A percentile compares a stretch with the other conserved stretches of the same genome.
Conservation (phyloP, 1,140 invertebrate genomes). For the Triops cancriformis region DNA sequence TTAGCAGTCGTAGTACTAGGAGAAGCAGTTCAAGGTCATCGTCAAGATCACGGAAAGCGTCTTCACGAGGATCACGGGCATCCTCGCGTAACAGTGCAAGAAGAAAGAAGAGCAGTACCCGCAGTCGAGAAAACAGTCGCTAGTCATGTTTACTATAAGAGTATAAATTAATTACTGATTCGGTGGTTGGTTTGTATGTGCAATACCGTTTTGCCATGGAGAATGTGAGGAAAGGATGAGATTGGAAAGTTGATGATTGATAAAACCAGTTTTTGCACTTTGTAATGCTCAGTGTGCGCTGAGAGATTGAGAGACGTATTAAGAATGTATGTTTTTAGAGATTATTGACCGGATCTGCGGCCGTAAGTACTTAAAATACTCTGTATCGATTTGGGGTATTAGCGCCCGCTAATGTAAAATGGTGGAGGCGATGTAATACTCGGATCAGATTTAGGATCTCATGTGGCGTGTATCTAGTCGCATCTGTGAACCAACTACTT, state of each 20-base stretch:
- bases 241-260: neutral
- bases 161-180: neutral
- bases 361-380: conserved; percentile 3
- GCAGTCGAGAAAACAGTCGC: neutral
- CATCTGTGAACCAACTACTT: neutral
- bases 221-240: neutral
- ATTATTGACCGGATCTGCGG: neutral
- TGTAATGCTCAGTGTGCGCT: neutral
- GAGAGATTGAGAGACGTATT: neutral
- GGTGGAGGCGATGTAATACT: neutral
- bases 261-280: neutral
- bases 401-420: neutral
- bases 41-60: neutral
- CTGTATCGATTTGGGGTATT: neutral
- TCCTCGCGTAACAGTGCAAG: neutral
- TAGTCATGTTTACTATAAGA: neutral
- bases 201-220: neutral
- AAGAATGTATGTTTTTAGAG: neutral
- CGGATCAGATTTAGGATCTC: neutral
- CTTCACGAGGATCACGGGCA: neutral
- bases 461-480: neutral
- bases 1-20: neutral
- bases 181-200: neutral
- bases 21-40: neutral
- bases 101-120: neutral